Base-by-base conservation (phyloP, 1,140 invertebrate genomes). In the Radopholus similis region DNA sequence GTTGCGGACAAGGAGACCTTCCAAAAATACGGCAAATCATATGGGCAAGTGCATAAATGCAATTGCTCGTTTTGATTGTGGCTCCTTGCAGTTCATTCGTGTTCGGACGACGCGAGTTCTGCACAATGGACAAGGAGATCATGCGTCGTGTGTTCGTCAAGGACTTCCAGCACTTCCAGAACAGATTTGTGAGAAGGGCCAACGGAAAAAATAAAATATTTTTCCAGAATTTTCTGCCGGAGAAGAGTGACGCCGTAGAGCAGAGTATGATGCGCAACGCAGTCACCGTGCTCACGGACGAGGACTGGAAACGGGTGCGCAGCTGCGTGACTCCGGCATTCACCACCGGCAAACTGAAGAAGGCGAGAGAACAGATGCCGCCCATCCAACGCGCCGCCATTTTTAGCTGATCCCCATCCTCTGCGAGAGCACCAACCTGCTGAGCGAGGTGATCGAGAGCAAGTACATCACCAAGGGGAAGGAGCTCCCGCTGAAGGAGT, bases 251-350 rank as follows among this genome's bases (percentile, higher is more conserved):
- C 4, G 32, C 49, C 11, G 4, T 42, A 3, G 21, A 62, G 18
- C 35, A 35, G 32, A 30, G 30, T 18, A 6, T 68, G 47, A 35
- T 23, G 30, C 26, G 47, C 30, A 40, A 11, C 30, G 37, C 64
- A 51, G 13, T 68, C 4, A 51, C 66, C n/a, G 38, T 68, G 23
- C 15, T 54, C 1, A 55, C 11, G 35, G 66, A 54, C 13, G 64
- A 68, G 15, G 66, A 68, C 18, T 68, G 66, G 66, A 18, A 42
- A 15, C 65, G 66, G n/a, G 47, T 68, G 21, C 66, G 66, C 4
- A 68, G 68, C n/a, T 28, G 47, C 23, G 32, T 54, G n/a, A 68
- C 66, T 1, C 64, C 66, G 21, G 65, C 66, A 21, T 68, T 68
- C 13, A 68, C 66, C 4, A 70, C 66, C 4, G 66, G 44, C 35